Evolutionary conservation across 2,797 vertebrate genomes (phyloP).

Genomic region (Cynodonichthys magdalenae): DNA sequence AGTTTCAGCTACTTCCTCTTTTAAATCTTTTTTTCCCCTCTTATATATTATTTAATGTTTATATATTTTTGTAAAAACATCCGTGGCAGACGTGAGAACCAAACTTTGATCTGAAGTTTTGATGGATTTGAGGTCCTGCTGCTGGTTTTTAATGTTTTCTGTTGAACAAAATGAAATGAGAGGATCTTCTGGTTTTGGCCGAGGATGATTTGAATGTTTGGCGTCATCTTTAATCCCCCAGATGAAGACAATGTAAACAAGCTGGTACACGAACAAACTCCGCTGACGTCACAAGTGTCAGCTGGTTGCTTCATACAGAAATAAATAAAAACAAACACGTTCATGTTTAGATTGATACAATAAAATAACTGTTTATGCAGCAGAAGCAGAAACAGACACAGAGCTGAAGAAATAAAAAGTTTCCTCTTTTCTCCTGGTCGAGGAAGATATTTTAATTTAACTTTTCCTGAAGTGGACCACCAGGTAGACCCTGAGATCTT

Average conservation of each 20-base stretch:
- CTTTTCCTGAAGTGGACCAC: not conserved
- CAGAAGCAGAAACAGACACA: not conserved
- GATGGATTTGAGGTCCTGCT: not conserved
- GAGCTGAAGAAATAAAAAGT: not conserved
- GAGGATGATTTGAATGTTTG: not conserved
- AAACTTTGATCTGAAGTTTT: too few relatives aligned
- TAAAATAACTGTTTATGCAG: slow-evolving; percentile 1
- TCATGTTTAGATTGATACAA: not conserved
- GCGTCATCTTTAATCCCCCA: not conserved
- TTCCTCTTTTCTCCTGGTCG: not conserved
- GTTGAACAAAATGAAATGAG: not conserved
- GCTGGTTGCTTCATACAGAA: not conserved
- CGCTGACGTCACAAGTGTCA: not conserved
- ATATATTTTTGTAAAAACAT: too few relatives aligned
- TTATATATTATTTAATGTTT: too few relatives aligned
- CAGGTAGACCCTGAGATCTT: too few relatives aligned
- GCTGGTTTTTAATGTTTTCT: not conserved
- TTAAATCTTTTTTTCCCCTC: too few relatives aligned
- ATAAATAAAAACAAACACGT: not conserved
- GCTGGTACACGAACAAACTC: too few relatives aligned
- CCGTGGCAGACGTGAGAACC: too few relatives aligned
- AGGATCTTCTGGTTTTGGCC: not conserved
- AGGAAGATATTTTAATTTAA: not conserved
- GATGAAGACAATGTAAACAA: not conserved
- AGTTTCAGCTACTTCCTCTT: too few relatives aligned